These are phyloP conservation scores for Chrysotoxum bicinctum DNA, from an alignment of 2,888 invertebrate species.

Conservation along the genomic window DNA sequence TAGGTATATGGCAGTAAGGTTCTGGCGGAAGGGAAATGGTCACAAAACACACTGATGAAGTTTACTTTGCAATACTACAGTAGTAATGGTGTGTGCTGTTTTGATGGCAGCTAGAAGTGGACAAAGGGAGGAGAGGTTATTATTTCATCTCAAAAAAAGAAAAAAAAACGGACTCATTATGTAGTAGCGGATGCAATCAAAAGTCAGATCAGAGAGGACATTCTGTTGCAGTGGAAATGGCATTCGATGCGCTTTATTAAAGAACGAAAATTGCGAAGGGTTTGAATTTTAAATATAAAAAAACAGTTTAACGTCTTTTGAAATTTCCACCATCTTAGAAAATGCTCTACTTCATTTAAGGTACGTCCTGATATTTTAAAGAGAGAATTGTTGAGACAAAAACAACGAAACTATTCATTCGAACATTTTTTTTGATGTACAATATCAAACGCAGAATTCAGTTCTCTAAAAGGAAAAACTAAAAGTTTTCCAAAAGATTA, in stretches of 20 bases:
- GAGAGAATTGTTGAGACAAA: too few species aligned
- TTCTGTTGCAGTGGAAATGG: neutral
- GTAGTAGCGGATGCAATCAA: neutral
- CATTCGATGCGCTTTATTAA: neutral
- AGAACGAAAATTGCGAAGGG: neutral
- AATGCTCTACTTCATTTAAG: too few species aligned
- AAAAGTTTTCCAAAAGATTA: too few species aligned
- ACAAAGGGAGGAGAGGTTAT: slow-evolving; percentile 51
- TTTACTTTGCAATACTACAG: slow-evolving; percentile 7
- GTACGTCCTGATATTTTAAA: too few species aligned
- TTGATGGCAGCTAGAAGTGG: slow-evolving; percentile 5
- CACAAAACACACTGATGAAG: neutral
- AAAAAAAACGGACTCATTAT: neutral
- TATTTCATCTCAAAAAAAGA: slow-evolving; percentile 37
- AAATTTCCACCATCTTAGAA: too few species aligned
- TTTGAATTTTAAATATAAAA: too few species aligned
- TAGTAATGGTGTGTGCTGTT: neutral
- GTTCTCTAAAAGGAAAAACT: too few species aligned
- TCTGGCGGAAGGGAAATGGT: neutral
- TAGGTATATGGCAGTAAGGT: neutral
- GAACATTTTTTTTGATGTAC: too few species aligned
- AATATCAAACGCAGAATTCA: too few species aligned
- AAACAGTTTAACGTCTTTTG: too few species aligned
- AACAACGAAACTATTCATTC: too few species aligned
- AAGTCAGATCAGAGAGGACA: neutral